Evolutionary conservation across 2,113 vertebrate genomes (phyloP).

Genomic region (Odocoileus virginianus): DNA sequence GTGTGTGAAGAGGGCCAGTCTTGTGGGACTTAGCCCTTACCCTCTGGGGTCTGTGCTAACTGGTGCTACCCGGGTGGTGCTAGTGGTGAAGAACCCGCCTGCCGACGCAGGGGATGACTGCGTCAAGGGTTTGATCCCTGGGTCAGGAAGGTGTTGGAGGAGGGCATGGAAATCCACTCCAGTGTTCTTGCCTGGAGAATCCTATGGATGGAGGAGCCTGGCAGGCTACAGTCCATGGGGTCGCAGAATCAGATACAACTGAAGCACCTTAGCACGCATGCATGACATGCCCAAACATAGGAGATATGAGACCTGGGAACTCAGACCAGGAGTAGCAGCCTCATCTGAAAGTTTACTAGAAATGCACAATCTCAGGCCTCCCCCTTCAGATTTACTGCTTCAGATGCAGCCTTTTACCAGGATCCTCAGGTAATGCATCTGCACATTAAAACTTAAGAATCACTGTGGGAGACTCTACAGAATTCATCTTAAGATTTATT

Average conservation of each 20-base stretch:
- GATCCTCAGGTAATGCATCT: not conserved
- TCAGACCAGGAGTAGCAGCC: not conserved
- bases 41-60: not conserved
- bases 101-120: not conserved
- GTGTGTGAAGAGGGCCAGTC: not conserved
- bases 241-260: not conserved
- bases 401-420: not conserved
- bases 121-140: not conserved
- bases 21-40: not conserved
- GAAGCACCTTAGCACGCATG: not conserved
- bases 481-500: slow-evolving; percentile 55
- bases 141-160: not conserved
- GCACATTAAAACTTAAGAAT: slow-evolving; percentile 23
- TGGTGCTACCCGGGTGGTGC: not conserved
- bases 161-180: not conserved
- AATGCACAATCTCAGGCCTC: not conserved
- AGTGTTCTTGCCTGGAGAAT: not conserved
- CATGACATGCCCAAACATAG: not conserved
- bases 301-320: not conserved
- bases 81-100: not conserved
- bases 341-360: not conserved
- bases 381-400: not conserved
- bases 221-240: not conserved
- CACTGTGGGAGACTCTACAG: not conserved
- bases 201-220: not conserved